Conservation (phyloP, 2,797 vertebrate genomes). For the Oreochromis mossambicus region DNA sequence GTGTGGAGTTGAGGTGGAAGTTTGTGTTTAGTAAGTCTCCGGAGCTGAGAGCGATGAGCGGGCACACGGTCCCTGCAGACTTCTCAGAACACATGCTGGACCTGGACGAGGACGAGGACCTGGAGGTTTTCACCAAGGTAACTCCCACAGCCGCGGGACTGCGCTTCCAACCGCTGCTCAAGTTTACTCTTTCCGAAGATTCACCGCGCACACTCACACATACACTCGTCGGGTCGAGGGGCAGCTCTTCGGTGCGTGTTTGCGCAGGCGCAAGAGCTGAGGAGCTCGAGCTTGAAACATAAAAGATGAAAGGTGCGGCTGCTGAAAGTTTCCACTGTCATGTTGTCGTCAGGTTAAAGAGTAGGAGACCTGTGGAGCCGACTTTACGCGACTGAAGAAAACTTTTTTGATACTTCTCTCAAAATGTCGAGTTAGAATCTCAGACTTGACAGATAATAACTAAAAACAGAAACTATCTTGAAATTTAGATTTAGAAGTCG, state of each 20-base stretch:
- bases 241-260: not conserved
- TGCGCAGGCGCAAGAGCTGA: not conserved
- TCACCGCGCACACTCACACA: not conserved
- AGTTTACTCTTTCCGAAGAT: conserved; percentile 15
- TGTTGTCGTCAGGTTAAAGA: not conserved
- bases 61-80: conserved; percentile 45
- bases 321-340: not conserved
- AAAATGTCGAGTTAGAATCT: not conserved
- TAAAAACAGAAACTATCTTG: not conserved
- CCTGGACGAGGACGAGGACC: conserved; percentile 89
- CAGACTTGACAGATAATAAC: not conserved
- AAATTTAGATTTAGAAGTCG: not conserved
- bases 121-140: conserved; percentile 97
- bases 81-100: conserved; percentile 76
- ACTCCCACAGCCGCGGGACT: not conserved
- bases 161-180: not conserved
- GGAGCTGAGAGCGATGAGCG: conserved; percentile 56
- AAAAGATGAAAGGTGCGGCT: not conserved
- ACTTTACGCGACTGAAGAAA: accelerated
- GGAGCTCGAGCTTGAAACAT: not conserved
- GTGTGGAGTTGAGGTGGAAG: conserved; percentile 10
- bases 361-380: not conserved
- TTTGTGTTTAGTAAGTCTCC: not conserved
- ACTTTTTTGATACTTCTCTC: not conserved
- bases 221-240: not conserved